phyloP scores from a whole-genome alignment of 2,113 vertebrate genomes.

The Cygnus atratus region DNA sequence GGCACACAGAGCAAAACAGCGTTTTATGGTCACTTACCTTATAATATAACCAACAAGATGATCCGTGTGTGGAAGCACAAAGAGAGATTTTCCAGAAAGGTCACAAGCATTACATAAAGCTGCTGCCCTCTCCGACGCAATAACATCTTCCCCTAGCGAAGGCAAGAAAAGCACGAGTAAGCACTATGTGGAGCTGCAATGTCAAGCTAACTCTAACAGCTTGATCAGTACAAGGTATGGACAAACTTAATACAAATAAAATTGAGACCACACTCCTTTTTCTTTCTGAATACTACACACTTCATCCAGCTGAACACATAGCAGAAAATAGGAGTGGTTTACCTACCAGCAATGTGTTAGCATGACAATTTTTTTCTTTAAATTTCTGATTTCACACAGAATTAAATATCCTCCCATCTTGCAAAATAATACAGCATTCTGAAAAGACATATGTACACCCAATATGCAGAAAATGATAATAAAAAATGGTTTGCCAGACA shows the following conservation, averaged over 20 bases:
- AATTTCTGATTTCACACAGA: background rate
- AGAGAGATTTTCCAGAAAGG: constrained; percentile 95
- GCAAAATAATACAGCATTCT: background rate
- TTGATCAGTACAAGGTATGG: background rate
- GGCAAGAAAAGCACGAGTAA: constrained; percentile 16
- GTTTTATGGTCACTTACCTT: constrained; percentile 75
- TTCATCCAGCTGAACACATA: background rate
- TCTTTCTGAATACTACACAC: background rate
- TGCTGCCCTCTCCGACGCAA: constrained; percentile 93
- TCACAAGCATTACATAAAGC: constrained; percentile 93
- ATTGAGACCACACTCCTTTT: background rate
- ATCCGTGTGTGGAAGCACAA: constrained; percentile 96
- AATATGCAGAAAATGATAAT: background rate
- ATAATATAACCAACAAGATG: constrained; percentile 98
- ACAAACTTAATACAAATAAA: background rate
- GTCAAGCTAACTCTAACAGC: background rate
- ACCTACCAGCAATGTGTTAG: background rate
- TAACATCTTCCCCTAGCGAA: constrained; percentile 90
- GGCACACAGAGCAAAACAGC: background rate
- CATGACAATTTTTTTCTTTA: fast-evolving
- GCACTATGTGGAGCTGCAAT: background rate
- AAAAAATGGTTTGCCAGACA: background rate
- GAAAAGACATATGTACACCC: background rate
- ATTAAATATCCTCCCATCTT: background rate
- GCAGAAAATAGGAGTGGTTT: background rate